These are phyloP conservation scores for Triops cancriformis DNA, from an alignment of 1,140 invertebrate genomes.

Conservation along the genomic window DNA sequence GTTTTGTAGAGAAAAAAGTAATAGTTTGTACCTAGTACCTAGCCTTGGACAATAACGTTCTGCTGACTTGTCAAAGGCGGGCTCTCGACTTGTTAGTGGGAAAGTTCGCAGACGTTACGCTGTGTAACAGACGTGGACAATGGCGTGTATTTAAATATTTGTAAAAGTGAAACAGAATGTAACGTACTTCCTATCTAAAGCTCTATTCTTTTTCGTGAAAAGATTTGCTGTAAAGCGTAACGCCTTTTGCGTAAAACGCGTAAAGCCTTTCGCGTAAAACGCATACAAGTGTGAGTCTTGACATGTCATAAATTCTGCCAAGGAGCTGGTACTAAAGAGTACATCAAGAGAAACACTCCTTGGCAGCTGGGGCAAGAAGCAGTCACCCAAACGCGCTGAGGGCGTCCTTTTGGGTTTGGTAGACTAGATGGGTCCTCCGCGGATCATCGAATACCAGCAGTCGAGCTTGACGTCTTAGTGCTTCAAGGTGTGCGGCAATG, in stretches of 20 bases:
- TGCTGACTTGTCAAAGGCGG: background rate
- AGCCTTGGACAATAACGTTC: background rate
- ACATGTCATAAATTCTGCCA: no score
- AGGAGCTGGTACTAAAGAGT: no score
- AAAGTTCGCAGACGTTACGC: background rate
- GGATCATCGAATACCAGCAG: constrained; percentile 8
- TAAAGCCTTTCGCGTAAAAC: no score
- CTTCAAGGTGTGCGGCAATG: background rate
- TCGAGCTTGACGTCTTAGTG: background rate
- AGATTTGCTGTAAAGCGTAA: no score
- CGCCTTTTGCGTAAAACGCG: no score
- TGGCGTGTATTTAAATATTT: background rate
- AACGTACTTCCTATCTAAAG: no score
- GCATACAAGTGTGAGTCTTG: no score
- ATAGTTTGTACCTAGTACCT: background rate
- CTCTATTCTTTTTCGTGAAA: no score
- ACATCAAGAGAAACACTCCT: background rate
- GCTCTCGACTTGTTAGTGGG: background rate
- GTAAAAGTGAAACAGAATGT: background rate
- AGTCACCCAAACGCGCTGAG: background rate
- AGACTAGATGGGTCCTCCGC: background rate
- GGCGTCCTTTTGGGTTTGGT: background rate
- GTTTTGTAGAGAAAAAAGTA: background rate
- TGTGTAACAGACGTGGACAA: background rate
- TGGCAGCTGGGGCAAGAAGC: background rate